Evolutionary conservation across 2,797 vertebrate species (phyloP), one percentile per base, ranked within the genome.

Genomic region (Botia almorhae): DNA sequence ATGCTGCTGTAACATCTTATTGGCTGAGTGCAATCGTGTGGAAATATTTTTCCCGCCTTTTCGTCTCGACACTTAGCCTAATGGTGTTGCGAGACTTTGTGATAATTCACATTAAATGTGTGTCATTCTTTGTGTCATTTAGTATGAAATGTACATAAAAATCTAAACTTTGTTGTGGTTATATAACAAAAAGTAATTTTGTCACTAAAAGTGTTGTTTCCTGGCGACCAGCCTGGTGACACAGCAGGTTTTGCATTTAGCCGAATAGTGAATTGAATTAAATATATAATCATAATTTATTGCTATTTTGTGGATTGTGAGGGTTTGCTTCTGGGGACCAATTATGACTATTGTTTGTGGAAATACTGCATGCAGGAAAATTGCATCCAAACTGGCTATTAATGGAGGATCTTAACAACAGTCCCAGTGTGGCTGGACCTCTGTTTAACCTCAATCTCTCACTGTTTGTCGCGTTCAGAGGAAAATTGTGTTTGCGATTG

Each of bases 1-100:
- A 74, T 74, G 50, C 79, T 77, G 68, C 13, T 17, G 50, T 68
- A 29, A 48, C 12, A 68, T 55, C 70, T 29, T 23, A 7, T 36
- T 23, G 56, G 14, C 29, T 56, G 21, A 33, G n/a, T 56, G 65
- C 48, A 51, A 43, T 69, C 33, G 75, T 56, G 21, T n/a, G 6
- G 7, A 69, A 33, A 55, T 14, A 68, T 50, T 48, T 46, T 74
- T 36, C n/a, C 7, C 17, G n/a, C 21, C 4, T 11, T 5, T 71
- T 19, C 70, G 17, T 43, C 39, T 43, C 7, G 8, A 43, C 39
- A 43, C 39, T 43, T 43, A 43, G 39, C 39, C 8, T 43, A 43
- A 43, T 10, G 39, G 8, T 43, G 39, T 26, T n/a, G n/a, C n/a
- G n/a, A n/a, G n/a, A n/a, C n/a, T n/a, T n/a, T n/a, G n/a, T n/a